A percentile compares a stretch with the other conserved stretches of the same genome.
Conservation (phyloP, 2,113 vertebrate genomes). For the Amazona guildingii region DNA sequence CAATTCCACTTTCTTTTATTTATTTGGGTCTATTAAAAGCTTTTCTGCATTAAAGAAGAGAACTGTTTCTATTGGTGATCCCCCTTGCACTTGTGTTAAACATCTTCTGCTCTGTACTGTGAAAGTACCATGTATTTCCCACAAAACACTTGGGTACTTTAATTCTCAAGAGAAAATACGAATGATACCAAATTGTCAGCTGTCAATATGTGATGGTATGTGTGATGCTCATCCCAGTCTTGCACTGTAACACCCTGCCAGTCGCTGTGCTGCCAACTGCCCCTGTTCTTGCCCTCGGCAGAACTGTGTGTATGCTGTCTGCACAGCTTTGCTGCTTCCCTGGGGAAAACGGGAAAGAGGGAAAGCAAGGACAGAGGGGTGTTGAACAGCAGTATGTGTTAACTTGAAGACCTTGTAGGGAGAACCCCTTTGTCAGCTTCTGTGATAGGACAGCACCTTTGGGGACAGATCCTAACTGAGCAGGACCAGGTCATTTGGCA, state of each 20-base stretch:
- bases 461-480: background rate
- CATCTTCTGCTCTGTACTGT: background rate
- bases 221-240: background rate
- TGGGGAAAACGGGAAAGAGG: background rate
- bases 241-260: background rate
- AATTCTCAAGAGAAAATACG: background rate
- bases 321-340: background rate
- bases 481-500: background rate
- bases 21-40: constrained; percentile 6
- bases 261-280: background rate
- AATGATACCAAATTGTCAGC: background rate
- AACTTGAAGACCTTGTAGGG: background rate
- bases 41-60: background rate
- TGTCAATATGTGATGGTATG: accelerated
- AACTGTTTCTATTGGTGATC: background rate
- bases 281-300: background rate
- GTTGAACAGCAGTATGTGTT: background rate
- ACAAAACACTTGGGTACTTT: background rate
- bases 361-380: background rate
- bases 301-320: background rate
- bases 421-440: background rate
- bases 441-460: background rate
- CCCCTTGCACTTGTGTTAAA: background rate
- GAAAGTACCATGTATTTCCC: background rate
- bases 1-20: constrained; percentile 1